Percentiles rank a stretch among this genome's conserved stretches.
phyloP scores from a whole-genome alignment of 2,113 vertebrate species.

The Campylomormyrus numenius region DNA sequence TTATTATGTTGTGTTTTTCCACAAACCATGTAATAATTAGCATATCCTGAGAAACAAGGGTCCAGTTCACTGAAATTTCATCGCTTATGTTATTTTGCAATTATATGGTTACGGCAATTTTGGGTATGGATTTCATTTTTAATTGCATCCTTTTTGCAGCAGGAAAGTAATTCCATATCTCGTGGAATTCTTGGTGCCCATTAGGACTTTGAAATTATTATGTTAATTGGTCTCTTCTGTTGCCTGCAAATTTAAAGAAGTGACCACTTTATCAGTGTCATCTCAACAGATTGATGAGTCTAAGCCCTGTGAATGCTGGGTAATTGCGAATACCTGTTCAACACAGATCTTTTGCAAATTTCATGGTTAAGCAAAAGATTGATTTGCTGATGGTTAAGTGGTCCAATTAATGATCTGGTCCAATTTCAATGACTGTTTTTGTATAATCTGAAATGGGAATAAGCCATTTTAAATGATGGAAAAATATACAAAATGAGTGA shows the following conservation, averaged over 20 bases:
- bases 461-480: slow-evolving; percentile 16
- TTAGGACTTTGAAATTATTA: slow-evolving; percentile 26
- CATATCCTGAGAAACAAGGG: slow-evolving; percentile 30
- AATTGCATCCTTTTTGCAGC: slow-evolving; percentile 50
- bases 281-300: slow-evolving; percentile 31
- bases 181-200: slow-evolving; percentile 14
- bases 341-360: slow-evolving; percentile 38
- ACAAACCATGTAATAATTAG: slow-evolving; percentile 25
- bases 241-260: slow-evolving; percentile 37
- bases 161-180: slow-evolving; percentile 30
- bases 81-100: slow-evolving; percentile 43
- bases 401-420: slow-evolving; percentile 55
- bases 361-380: slow-evolving; percentile 43
- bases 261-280: slow-evolving; percentile 38
- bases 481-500: background rate
- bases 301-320: slow-evolving; percentile 45
- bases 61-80: slow-evolving; percentile 37
- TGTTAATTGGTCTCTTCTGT: slow-evolving; percentile 31
- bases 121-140: slow-evolving; percentile 48
- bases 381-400: slow-evolving; percentile 17
- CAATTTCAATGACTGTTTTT: slow-evolving; percentile 47
- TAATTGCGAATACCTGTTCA: slow-evolving; percentile 47
- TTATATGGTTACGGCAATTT: slow-evolving; percentile 31
- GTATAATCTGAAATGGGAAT: slow-evolving; percentile 14
- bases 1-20: slow-evolving; percentile 19